These are phyloP conservation scores for Semicossyphus pulcher DNA, from an alignment of 2,113 vertebrate genomes.

Conservation along the genomic window DNA sequence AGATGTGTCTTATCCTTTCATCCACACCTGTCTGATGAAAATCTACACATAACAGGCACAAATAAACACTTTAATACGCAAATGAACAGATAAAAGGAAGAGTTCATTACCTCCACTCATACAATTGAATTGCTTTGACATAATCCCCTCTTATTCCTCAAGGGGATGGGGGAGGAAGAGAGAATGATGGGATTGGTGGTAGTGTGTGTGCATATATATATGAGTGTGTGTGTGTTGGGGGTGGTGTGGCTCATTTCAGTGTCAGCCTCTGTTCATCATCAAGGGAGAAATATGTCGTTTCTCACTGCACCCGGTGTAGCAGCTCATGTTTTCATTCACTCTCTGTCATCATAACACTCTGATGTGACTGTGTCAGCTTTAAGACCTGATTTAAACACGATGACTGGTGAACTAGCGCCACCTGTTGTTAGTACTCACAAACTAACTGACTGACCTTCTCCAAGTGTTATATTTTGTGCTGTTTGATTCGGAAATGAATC, in stretches of 20 bases:
- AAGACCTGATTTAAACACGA: slow-evolving; percentile 5
- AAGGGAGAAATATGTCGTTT: slow-evolving; percentile 49
- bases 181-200: slow-evolving; percentile 65
- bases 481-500: background rate
- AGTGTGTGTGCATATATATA: slow-evolving; percentile 15
- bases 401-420: slow-evolving; percentile 69
- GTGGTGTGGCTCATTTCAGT: slow-evolving; percentile 64
- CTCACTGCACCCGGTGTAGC: slow-evolving; percentile 47
- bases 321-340: slow-evolving; percentile 56
- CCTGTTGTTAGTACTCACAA: slow-evolving; percentile 61
- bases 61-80: slow-evolving; percentile 65
- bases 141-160: slow-evolving; percentile 79
- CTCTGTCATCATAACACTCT: slow-evolving; percentile 51
- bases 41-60: slow-evolving; percentile 51
- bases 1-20: slow-evolving; percentile 6
- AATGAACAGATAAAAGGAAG: slow-evolving; percentile 75
- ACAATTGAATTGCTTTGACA: slow-evolving; percentile 81
- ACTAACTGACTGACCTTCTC: background rate
- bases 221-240: slow-evolving; percentile 36
- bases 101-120: slow-evolving; percentile 76
- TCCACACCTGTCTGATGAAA: slow-evolving; percentile 27
- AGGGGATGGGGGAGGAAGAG: slow-evolving; percentile 74
- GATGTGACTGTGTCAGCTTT: slow-evolving; percentile 40
- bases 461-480: background rate
- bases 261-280: slow-evolving; percentile 55